phyloP scores from a whole-genome alignment of 2,113 vertebrate species.

The Bos taurus region DNA sequence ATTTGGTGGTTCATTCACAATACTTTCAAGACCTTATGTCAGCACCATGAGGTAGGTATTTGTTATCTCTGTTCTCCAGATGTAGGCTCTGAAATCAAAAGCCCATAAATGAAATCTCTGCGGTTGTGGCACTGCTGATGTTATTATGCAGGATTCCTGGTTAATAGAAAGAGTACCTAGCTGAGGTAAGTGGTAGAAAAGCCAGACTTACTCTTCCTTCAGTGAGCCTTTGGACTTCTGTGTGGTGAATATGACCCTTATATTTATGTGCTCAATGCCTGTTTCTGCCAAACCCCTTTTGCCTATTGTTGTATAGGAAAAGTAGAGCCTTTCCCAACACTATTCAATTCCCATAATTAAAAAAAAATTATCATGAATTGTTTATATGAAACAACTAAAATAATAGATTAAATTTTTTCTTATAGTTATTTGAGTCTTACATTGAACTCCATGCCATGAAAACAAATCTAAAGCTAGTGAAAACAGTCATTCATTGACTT shows the following conservation, averaged over 20 bases:
- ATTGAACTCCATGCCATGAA: slow-evolving; percentile 32
- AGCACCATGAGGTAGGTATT: neutral
- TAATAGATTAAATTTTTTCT: slow-evolving; percentile 50
- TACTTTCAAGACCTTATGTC: neutral
- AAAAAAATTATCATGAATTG: neutral
- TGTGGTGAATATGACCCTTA: neutral
- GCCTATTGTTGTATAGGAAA: neutral
- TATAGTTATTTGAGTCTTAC: slow-evolving; percentile 58
- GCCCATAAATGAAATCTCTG: neutral
- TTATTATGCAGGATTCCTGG: neutral
- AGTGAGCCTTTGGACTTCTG: neutral
- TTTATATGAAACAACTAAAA: slow-evolving; percentile 38
- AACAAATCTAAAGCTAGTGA: slow-evolving; percentile 67
- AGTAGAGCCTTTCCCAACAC: neutral
- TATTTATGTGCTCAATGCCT: neutral
- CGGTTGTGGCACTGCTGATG: neutral
- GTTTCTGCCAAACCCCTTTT: neutral
- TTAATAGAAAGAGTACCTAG: neutral
- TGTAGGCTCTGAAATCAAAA: neutral
- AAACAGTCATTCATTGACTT: slow-evolving; percentile 70
- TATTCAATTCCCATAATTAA: neutral
- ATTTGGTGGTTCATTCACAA: neutral
- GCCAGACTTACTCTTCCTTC: neutral
- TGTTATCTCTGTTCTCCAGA: neutral
- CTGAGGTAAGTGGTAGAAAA: neutral